Base-by-base conservation (phyloP, 2,888 invertebrate genomes). In the Macrosoma leucophasiata region DNA sequence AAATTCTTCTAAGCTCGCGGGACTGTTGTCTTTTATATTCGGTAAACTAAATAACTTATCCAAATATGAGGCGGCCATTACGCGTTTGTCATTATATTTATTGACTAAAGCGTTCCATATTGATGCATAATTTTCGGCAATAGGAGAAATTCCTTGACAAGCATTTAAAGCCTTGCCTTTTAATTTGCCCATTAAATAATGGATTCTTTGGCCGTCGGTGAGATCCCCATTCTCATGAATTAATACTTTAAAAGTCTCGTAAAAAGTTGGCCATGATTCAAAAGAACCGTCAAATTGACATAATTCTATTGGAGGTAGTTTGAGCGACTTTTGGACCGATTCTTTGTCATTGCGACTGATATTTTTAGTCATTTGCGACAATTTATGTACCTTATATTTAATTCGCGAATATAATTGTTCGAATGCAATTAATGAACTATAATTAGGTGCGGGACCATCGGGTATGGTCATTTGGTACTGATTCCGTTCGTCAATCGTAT, bases 401-500 rank as follows among this genome's bases (percentile, higher is more conserved):
- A 28, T 19, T n/a, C 4, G 2, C 11, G 28, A 18, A 13, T 28
- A 28, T 2, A 28, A 12, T 5, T 28, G 19, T 6, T 28, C 28
- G 13, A 28, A 28, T 10, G 28, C 12, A 12, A 28, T 12, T 17
- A 33, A 9, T 17, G 33, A 2, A 4, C 22, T 12, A 5, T 33
- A 33, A 33, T 28, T 22, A 22, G 33, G 33, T 8, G 27, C 23
- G 18, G 6, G 12, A 10, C 22, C 15, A 9, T 30, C 30, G 7
- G n/a, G 10, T 17, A 15, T 11, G 7, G 27, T 27, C 2, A 19
- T n/a, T 11, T 27, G 14, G 8, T 15, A 27, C n/a, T 33, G 21
- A 15, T 33, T 33, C 14, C 33, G 33, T 21, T 33, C 33, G 33
- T 33, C 33, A 12, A 33, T 28, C 22, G 27, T 28, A 15, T 22